Percentiles rank a stretch among this genome's conserved stretches.
These are phyloP conservation scores for Salvelinus sp. DNA, from an alignment of 2,113 vertebrate species.

Conservation along the genomic window DNA sequence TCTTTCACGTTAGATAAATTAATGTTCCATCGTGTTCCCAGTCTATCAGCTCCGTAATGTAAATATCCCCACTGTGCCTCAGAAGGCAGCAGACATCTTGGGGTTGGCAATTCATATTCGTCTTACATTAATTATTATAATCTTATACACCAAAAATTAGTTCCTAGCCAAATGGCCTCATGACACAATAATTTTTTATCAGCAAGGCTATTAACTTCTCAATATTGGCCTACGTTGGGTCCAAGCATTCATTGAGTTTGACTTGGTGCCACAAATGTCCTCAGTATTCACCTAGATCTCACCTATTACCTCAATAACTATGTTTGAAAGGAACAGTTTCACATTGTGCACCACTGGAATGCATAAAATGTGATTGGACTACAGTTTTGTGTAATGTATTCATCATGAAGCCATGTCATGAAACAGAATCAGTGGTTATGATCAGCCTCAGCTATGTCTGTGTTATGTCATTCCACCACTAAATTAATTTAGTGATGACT, in stretches of 20 bases:
- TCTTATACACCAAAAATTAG: not conserved
- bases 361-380: not conserved
- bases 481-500: too few relatives aligned
- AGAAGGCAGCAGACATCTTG: too few relatives aligned
- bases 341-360: not conserved
- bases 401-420: too few relatives aligned
- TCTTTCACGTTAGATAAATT: not conserved
- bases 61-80: too few relatives aligned
- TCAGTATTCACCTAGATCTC: not conserved
- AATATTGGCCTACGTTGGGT: not conserved
- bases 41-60: not conserved
- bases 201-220: not conserved
- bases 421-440: too few relatives aligned
- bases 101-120: too few relatives aligned
- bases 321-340: not conserved
- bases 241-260: not conserved
- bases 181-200: not conserved
- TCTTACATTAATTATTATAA: not conserved
- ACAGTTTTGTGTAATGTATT: too few relatives aligned
- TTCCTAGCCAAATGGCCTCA: not conserved
- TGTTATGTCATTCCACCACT: too few relatives aligned
- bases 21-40: not conserved
- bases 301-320: not conserved
- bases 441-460: too few relatives aligned
- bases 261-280: not conserved